Evolutionary conservation across 2,797 vertebrate species (phyloP), one percentile per base, ranked within the genome.

Genomic region (Emys orbicularis): DNA sequence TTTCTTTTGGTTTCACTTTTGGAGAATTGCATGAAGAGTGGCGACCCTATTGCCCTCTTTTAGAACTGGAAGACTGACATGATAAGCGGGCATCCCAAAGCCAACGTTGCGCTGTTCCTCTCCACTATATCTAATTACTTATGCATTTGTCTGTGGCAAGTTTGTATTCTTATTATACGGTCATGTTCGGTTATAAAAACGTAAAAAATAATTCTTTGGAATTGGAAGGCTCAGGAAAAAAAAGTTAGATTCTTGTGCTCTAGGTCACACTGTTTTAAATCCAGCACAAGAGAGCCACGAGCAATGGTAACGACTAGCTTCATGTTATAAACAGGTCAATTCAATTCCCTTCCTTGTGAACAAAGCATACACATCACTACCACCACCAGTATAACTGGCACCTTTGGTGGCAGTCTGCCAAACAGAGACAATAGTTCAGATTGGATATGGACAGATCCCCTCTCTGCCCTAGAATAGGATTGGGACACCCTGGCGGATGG

Each of bases 331-430:
- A 81, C 6, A 5, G 5, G 41, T 5, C 0, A 19, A 4, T 0
- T 10, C 9, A 93, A 41, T 25, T 81, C 4, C 25, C 27, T 68
- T 83, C 47, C 83, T 84, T 61, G 79, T 81, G 81, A 94, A 41
- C 68, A 61, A 93, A 93, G 50, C 0, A 27, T 31, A 86, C 44
- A 52, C 87, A 27, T n/a, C 2, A 88, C 79, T 94, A 57, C 57
- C 57, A 85, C 87, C 90, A 31, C 5, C 59, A 90, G 34, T 25
- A 86, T 27, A 81, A 94, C 47, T 3, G 54, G n/a, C 93, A 59
- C 49, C 34, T 25, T 49, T 57, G 37, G 27, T 72, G 91, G 54
- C 68, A 95, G 52, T 79, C 52, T 72, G 37, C 57, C 12, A 59
- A 29, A 12, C 29, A 59, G 57, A 59, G 12, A 15, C 57, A 15